Evolutionary conservation across 2,888 invertebrate genomes (phyloP).

Genomic region (Ormyrus pomaceus): DNA sequence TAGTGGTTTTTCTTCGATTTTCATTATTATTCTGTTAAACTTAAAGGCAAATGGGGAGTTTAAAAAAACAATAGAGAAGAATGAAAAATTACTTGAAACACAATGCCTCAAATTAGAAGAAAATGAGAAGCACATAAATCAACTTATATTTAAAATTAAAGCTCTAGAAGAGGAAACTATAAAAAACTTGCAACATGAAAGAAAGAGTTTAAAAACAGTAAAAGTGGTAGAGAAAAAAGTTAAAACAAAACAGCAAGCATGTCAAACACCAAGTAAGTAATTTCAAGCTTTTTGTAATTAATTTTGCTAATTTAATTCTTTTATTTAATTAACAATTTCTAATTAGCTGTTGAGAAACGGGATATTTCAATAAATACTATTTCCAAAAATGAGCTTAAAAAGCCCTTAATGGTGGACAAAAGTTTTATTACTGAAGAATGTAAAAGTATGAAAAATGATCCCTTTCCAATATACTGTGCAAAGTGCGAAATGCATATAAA

Average conservation of each 20-base stretch:
- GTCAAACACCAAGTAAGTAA: conserved; percentile 47
- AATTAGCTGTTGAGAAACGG: conserved; percentile 29
- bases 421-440: conserved; percentile 57
- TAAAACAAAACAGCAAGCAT: conserved; percentile 17
- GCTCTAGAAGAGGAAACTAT: conserved; percentile 62
- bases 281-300: background rate
- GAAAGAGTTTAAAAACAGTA: conserved; percentile 54
- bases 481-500: conserved; percentile 61
- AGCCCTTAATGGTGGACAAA: conserved; percentile 54
- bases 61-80: conserved; percentile 55
- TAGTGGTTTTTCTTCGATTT: background rate
- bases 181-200: conserved; percentile 54
- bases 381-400: conserved; percentile 20
- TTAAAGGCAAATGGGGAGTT: conserved; percentile 60
- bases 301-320: background rate
- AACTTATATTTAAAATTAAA: conserved; percentile 65
- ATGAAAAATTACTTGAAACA: conserved; percentile 54
- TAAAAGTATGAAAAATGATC: conserved; percentile 51
- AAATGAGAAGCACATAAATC: conserved; percentile 64
- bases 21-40: conserved; percentile 17
- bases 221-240: conserved; percentile 29
- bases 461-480: conserved; percentile 65
- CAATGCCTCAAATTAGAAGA: conserved; percentile 61
- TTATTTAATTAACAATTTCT: background rate
- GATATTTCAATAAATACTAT: conserved; percentile 39